These are phyloP conservation scores for Stylophora pistillata DNA, from an alignment of 64 coral and sea anemone species.

Conservation along the genomic window DNA sequence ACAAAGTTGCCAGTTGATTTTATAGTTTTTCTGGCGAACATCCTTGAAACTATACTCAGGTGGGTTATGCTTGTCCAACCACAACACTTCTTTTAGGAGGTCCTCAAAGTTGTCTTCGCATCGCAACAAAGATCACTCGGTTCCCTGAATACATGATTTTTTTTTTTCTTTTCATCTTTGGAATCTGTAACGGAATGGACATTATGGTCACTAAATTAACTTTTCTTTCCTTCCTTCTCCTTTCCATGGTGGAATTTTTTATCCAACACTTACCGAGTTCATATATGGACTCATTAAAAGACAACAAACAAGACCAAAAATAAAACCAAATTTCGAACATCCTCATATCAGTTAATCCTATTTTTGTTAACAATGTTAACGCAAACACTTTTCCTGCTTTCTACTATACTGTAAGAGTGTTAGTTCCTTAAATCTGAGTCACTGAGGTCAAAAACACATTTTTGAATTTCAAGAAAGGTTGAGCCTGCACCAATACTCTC, in stretches of 20 bases:
- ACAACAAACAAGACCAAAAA: not conserved
- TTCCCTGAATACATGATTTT: not conserved
- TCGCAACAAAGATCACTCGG: not conserved
- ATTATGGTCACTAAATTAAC: slow-evolving; percentile 7
- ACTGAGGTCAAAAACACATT: not conserved
- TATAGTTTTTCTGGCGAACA: not conserved
- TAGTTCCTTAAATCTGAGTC: not conserved
- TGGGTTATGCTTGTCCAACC: slow-evolving; percentile 9
- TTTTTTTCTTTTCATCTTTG: slow-evolving; percentile 1
- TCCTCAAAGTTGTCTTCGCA: not conserved
- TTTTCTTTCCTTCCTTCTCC: not conserved
- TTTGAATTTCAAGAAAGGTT: too few species aligned
- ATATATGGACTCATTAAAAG: too few species aligned
- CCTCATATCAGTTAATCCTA: not conserved
- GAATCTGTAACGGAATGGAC: not conserved
- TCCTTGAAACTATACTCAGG: slow-evolving; percentile 1
- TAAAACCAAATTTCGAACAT: slow-evolving; percentile 12
- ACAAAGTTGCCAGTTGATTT: too few species aligned
- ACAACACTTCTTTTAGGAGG: not conserved
- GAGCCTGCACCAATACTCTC: too few species aligned
- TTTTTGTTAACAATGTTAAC: not conserved
- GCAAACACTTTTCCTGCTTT: not conserved
- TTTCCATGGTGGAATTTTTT: too few species aligned
- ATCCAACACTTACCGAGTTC: too few species aligned
- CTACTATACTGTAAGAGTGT: not conserved